These are phyloP conservation scores for Enteromius anoplus DNA, from an alignment of 2,797 vertebrate species.

Conservation along the genomic window DNA sequence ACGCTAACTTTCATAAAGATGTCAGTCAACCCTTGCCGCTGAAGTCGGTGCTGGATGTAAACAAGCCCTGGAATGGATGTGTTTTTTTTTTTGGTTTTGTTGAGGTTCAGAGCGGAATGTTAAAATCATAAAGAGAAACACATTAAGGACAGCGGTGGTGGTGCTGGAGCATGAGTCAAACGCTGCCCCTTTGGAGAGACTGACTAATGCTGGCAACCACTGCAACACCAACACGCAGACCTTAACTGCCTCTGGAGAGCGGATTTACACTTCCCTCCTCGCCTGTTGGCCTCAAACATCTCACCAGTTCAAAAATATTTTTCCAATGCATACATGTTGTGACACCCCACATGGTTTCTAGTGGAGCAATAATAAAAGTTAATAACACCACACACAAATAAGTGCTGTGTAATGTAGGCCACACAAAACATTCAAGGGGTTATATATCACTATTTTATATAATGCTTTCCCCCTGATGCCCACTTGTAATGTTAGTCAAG, in stretches of 20 bases:
- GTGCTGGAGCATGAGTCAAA: constrained; percentile 45
- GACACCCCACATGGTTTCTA: background rate
- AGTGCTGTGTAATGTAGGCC: background rate
- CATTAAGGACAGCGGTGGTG: constrained; percentile 31
- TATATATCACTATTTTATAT: background rate
- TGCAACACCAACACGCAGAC: constrained; percentile 24
- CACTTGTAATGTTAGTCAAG: background rate
- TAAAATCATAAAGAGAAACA: constrained; percentile 51
- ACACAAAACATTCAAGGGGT: background rate
- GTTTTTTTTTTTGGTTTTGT: constrained; percentile 47
- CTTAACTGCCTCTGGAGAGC: background rate
- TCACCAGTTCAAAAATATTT: background rate
- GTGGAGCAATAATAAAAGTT: constrained; percentile 4
- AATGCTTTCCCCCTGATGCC: background rate
- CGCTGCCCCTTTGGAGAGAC: constrained; percentile 40
- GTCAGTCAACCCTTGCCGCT: constrained; percentile 3
- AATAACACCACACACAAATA: background rate
- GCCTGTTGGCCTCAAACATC: background rate
- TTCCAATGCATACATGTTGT: constrained; percentile 16
- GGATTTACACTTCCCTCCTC: background rate
- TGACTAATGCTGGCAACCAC: constrained; percentile 48
- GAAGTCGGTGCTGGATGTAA: constrained; percentile 43
- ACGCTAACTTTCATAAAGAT: constrained; percentile 32
- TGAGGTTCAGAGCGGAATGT: constrained; percentile 38
- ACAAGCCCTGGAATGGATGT: constrained; percentile 43